A percentile compares a stretch with the other conserved stretches of the same genome.
Conservation (phyloP, 2,888 invertebrate species). For the Acronicta psi region DNA sequence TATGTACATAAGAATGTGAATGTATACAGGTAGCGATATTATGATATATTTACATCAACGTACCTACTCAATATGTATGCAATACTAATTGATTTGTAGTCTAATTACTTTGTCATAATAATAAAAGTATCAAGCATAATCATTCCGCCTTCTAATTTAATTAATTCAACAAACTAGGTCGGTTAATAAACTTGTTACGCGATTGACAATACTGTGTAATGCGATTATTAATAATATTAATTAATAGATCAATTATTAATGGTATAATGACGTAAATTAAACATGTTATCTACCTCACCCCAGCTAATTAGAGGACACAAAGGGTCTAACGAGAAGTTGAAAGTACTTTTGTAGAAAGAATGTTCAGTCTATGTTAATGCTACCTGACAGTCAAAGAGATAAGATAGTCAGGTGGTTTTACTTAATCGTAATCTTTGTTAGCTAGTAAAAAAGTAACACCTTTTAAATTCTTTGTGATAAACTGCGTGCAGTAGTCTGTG, state of each 20-base stretch:
- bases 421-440: constrained; percentile 12
- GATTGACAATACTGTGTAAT: constrained; percentile 28
- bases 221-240: constrained; percentile 21
- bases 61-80: not conserved
- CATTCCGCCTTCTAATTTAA: constrained; percentile 23
- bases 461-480: not conserved
- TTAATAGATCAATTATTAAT: constrained; percentile 14
- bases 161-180: constrained; percentile 32
- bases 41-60: not conserved
- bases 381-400: constrained; percentile 25
- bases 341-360: constrained; percentile 6
- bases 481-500: not conserved
- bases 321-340: constrained; percentile 3
- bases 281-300: constrained; percentile 9
- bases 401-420: constrained; percentile 24
- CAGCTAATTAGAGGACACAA: constrained; percentile 11
- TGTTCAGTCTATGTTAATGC: constrained; percentile 6
- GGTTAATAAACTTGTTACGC: constrained; percentile 23
- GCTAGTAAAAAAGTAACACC: constrained; percentile 2
- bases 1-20: too few species aligned
- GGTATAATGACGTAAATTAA: constrained; percentile 17
- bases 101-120: constrained; percentile 10
- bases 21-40: too few species aligned
- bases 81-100: constrained; percentile 10
- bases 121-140: constrained; percentile 13